Evolutionary conservation across 2,113 vertebrate genomes (phyloP).

Genomic region (Plestiodon gilberti): DNA sequence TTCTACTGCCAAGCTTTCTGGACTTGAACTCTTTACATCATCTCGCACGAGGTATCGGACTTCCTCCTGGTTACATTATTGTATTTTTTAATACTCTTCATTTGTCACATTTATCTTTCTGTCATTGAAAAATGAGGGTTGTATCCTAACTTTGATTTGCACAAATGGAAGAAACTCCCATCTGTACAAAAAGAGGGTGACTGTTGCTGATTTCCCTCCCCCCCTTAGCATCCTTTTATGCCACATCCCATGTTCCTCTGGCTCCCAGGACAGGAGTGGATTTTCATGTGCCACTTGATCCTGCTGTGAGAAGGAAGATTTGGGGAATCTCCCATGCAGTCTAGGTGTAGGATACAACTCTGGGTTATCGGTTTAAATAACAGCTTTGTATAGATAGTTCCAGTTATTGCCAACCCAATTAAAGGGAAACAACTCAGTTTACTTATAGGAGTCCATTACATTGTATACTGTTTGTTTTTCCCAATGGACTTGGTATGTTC

Average conservation of each 20-base stretch:
- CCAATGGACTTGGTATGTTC: background rate
- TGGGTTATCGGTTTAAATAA: background rate
- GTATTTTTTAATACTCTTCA: background rate
- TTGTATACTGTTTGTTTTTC: too few species aligned
- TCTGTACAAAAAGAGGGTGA: too few species aligned
- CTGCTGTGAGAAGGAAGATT: too few species aligned
- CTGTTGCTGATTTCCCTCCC: too few species aligned
- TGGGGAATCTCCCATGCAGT: too few species aligned
- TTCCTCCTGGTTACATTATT: background rate
- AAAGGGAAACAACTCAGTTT: background rate
- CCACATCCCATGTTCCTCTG: too few species aligned
- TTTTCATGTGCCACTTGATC: too few species aligned
- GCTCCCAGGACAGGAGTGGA: too few species aligned
- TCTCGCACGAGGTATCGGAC: constrained; percentile 61
- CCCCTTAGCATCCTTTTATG: too few species aligned
- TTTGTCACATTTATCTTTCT: background rate
- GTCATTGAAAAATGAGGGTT: background rate
- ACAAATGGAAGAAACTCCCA: too few species aligned
- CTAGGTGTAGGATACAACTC: too few species aligned
- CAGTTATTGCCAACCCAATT: background rate
- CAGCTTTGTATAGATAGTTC: background rate
- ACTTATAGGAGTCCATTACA: background rate
- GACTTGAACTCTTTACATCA: background rate
- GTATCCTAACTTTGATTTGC: too few species aligned
- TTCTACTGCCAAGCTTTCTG: constrained; percentile 27